A percentile compares a stretch with the other conserved stretches of the same genome.
Conservation (phyloP, 2,888 invertebrate species). For the Podabrus alpinus region DNA sequence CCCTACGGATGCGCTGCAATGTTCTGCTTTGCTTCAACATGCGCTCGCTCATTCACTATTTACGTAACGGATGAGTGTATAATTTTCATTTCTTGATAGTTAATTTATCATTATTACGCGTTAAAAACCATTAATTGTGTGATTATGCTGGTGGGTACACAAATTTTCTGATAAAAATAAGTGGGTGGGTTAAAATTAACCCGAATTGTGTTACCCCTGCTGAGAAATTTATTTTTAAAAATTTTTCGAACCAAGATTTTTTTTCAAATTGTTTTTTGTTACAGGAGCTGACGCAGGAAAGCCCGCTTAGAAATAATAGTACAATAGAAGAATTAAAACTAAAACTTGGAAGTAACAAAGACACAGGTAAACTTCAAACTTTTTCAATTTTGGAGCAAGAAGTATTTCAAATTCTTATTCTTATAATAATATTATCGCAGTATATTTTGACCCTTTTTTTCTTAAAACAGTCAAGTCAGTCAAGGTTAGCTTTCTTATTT, state of each 20-base stretch:
- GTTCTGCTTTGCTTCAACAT: constrained; percentile 18
- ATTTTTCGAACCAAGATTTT: neutral
- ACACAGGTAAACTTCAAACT: constrained; percentile 45
- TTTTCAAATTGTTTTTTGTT: constrained; percentile 23
- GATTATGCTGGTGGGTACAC: neutral
- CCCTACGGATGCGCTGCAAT: constrained; percentile 28
- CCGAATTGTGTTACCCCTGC: neutral
- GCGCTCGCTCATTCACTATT: neutral
- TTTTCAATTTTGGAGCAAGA: neutral
- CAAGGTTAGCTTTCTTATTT: neutral
- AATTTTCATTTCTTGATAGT: neutral
- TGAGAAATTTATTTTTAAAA: constrained; percentile 1
- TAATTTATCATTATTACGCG: neutral
- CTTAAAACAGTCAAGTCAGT: neutral
- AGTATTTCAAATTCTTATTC: neutral
- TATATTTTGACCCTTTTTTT: neutral
- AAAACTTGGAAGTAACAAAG: constrained; percentile 48
- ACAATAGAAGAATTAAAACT: constrained; percentile 52
- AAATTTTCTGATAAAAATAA: neutral
- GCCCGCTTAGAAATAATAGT: constrained; percentile 43
- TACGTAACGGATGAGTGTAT: neutral
- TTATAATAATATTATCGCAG: neutral
- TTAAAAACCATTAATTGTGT: neutral
- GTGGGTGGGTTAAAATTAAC: neutral
- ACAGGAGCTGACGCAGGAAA: constrained; percentile 52